A percentile compares a stretch with the other conserved stretches of the same genome.
Conservation (phyloP, 2,888 invertebrate genomes). For the Archips xylosteana region DNA sequence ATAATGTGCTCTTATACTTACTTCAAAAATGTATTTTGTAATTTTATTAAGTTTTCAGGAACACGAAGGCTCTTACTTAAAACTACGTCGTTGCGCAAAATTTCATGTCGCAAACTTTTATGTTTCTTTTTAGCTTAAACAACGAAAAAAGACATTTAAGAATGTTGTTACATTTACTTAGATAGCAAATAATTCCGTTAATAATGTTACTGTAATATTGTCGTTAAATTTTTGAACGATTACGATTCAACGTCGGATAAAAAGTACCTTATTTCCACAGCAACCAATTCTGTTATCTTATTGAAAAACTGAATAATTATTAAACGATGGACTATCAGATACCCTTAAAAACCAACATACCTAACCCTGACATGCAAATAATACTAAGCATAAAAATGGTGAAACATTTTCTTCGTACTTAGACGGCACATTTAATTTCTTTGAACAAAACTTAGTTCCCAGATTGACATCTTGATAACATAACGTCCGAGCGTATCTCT, state of each 20-base stretch:
- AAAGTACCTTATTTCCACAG: too few species aligned
- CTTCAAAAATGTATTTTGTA: constrained; percentile 21
- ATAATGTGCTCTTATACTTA: not conserved
- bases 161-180: not conserved
- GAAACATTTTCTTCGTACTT: too few species aligned
- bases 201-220: too few species aligned
- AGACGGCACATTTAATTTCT: not conserved
- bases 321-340: too few species aligned
- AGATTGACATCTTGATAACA: constrained; percentile 6
- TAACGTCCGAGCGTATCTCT: constrained; percentile 4
- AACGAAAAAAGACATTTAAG: not conserved
- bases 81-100: constrained; percentile 16
- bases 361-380: too few species aligned
- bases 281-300: too few species aligned
- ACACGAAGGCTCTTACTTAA: constrained; percentile 12
- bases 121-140: not conserved
- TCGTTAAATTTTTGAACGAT: too few species aligned
- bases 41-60: constrained; percentile 26
- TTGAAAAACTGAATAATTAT: too few species aligned
- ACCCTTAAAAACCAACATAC: too few species aligned
- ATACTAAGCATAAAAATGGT: too few species aligned
- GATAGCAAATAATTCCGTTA: not conserved
- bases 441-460: not conserved
- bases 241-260: too few species aligned
- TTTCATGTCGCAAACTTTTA: constrained; percentile 10